A percentile compares a stretch with the other conserved stretches of the same genome.
Conservation (phyloP, 2,113 vertebrate genomes). For the Anarhynchus alexandrinus region DNA sequence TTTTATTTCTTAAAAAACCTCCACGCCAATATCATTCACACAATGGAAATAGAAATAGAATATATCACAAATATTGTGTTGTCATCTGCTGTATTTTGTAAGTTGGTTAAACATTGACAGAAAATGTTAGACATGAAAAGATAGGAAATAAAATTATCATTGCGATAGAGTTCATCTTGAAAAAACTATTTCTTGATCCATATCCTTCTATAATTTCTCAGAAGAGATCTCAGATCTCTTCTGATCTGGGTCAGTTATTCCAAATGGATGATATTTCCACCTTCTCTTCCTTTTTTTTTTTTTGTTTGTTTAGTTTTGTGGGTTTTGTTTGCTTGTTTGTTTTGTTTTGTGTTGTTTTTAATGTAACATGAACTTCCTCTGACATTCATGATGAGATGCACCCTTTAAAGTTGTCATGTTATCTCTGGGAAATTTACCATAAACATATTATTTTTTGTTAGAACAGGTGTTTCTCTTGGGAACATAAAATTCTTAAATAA, state of each 20-base stretch:
- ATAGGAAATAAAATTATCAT: not conserved
- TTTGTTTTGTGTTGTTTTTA: not conserved
- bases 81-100: not conserved
- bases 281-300: not conserved
- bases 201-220: not conserved
- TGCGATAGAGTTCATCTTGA: not conserved
- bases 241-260: not conserved
- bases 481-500: not conserved
- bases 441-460: not conserved
- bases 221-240: not conserved
- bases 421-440: not conserved
- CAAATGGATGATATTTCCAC: not conserved
- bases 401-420: not conserved
- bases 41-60: not conserved
- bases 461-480: not conserved
- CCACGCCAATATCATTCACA: not conserved
- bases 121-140: not conserved
- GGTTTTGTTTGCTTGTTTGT: not conserved
- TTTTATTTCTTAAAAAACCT: not conserved
- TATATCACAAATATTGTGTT: not conserved
- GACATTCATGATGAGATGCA: not conserved
- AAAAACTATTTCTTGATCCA: not conserved
- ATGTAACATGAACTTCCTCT: not conserved
- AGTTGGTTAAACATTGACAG: not conserved
- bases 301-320: not conserved